A percentile compares a stretch with the other conserved stretches of the same genome.
These are phyloP conservation scores for Malacoctenus gilli DNA, from an alignment of 2,797 vertebrate species.

Conservation along the genomic window DNA sequence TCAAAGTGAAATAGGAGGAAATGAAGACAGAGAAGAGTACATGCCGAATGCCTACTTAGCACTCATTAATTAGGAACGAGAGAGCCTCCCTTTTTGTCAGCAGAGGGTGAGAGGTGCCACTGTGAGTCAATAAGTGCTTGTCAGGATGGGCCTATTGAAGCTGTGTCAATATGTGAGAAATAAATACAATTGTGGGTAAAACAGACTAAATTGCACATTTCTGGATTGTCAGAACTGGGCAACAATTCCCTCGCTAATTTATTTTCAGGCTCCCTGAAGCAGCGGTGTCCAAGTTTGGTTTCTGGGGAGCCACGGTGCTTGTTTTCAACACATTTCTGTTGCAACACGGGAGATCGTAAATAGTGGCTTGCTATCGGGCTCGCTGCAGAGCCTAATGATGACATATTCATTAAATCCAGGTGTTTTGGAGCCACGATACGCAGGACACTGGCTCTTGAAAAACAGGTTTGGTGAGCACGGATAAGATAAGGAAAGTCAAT, in stretches of 20 bases:
- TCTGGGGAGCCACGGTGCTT: too few species aligned
- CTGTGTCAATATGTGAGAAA: constrained; percentile 9
- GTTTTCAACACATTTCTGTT: too few species aligned
- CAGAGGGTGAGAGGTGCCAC: constrained; percentile 41
- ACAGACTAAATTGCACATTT: constrained; percentile 15
- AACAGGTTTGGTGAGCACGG: too few species aligned
- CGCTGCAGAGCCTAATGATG: too few species aligned
- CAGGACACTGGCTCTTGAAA: too few species aligned
- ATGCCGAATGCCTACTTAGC: constrained; percentile 55
- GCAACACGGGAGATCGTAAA: too few species aligned
- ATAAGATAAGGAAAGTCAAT: too few species aligned
- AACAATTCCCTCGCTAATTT: too few species aligned
- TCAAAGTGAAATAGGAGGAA: constrained; percentile 75
- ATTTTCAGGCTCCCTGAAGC: too few species aligned
- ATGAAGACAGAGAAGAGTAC: constrained; percentile 58
- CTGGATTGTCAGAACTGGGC: not conserved
- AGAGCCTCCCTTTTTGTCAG: constrained; percentile 49
- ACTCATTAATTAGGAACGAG: constrained; percentile 67
- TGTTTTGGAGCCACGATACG: too few species aligned
- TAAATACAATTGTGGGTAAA: constrained; percentile 27
- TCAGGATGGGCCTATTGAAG: constrained; percentile 38
- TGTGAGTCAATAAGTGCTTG: constrained; percentile 49
- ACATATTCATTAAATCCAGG: too few species aligned
- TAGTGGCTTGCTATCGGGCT: too few species aligned
- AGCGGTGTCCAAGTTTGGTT: not conserved